Base-by-base conservation (phyloP, 2,113 vertebrate genomes). In the Coregonus clupeaformis region DNA sequence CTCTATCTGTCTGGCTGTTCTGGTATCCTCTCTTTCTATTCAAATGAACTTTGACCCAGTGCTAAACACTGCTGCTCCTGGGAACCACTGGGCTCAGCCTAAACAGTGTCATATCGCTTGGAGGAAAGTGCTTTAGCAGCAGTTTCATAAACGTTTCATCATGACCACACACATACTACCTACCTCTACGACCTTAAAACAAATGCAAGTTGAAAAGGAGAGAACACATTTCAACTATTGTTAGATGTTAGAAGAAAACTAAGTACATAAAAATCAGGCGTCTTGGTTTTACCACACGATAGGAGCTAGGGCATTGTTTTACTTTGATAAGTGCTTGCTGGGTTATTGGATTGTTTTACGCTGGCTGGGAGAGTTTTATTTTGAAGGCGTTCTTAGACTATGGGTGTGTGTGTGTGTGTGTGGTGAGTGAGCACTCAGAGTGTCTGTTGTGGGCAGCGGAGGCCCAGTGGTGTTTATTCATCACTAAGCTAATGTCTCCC, bases 1-100 rank as follows among this genome's bases (percentile, higher is more conserved):
- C 74, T 71, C 68, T 90, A 93, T 96, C 94, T 91, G 93, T 94
- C 94, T 94, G 90, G 90, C 73, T 79, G 83, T 85, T 72, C 83
- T 85, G 77, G 66, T 85, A 86, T 88, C 84, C 84, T 88, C 85
- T 80, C 78, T 79, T 63, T 87, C 85, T 90, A 89, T 91, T 84
- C 73, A 89, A 84, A 88, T 85, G 85, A 87, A 86, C 90, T 91
- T 79, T 88, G 84, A 89, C 77, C 66, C 47, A 69, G 16, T 25
- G 16, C 72, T 74, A 18, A 69, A 68, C 69, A 52, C 27, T 36
- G 60, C 64, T 52, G 47, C 69, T 59, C 25, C 12, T 62, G 60
- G 72, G 59, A 29, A 73, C 2, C 7, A 7, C 57, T 22, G 2
- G 20, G 6, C 20, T 60, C 57, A 7, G 20, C n/a, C 57, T 60